phyloP scores from a whole-genome alignment of 2,888 invertebrate species.

The Pocota personata region DNA sequence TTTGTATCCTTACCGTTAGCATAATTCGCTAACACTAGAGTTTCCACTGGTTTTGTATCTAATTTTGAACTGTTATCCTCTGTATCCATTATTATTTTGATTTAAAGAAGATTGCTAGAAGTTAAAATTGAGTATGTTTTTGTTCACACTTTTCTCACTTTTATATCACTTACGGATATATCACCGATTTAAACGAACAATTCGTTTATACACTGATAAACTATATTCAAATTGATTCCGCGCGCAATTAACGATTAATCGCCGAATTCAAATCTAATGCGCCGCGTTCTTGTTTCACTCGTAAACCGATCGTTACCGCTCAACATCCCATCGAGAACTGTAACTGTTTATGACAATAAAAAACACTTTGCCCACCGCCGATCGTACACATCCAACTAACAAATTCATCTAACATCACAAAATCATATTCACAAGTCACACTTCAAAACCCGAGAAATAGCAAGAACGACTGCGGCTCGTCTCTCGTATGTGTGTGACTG shows the following conservation, averaged over 20 bases:
- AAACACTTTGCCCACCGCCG: slow-evolving; percentile 76
- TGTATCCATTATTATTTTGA: slow-evolving; percentile 72
- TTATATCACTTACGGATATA: not conserved
- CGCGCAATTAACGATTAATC: not conserved
- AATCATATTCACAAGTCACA: slow-evolving; percentile 53
- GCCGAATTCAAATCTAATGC: not conserved
- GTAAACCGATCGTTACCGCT: slow-evolving; percentile 67
- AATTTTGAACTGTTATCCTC: slow-evolving; percentile 68
- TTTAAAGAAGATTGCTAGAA: not conserved
- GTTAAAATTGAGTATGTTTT: not conserved
- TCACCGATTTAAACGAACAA: not conserved
- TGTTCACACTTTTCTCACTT: slow-evolving; percentile 1
- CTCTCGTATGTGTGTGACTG: slow-evolving; percentile 32
- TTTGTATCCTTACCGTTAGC: slow-evolving; percentile 80
- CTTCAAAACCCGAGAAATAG: slow-evolving; percentile 38
- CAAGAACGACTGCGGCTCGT: slow-evolving; percentile 37
- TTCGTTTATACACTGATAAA: not conserved
- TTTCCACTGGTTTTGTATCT: slow-evolving; percentile 81
- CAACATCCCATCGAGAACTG: slow-evolving; percentile 77
- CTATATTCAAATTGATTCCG: not conserved
- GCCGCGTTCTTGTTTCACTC: not conserved
- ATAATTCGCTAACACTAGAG: slow-evolving; percentile 81
- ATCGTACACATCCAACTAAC: slow-evolving; percentile 36
- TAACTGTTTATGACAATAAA: slow-evolving; percentile 76
- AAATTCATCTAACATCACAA: slow-evolving; percentile 57